Conservation (phyloP, 2,113 vertebrate genomes). For the Ellobius talpinus region DNA sequence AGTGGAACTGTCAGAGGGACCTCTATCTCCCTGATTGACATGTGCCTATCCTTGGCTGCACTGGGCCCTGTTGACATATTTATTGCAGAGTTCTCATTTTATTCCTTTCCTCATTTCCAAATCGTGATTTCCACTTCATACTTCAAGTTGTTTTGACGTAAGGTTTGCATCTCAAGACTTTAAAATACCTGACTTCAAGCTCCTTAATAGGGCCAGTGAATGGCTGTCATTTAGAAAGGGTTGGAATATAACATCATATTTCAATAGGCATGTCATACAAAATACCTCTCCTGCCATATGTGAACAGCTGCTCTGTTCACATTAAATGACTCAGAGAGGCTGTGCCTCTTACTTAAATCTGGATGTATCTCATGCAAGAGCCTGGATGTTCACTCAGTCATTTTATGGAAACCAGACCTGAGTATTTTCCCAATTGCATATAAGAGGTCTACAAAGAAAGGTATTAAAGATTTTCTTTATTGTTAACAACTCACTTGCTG, state of each 20-base stretch:
- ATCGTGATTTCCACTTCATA: constrained; percentile 53
- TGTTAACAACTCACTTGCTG: constrained; percentile 21
- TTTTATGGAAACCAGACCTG: neutral
- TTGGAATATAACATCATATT: constrained; percentile 55
- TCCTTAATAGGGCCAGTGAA: constrained; percentile 39
- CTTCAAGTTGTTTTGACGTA: constrained; percentile 68
- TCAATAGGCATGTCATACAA: constrained; percentile 57
- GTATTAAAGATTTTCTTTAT: neutral
- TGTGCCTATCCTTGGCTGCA: neutral
- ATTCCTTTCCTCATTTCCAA: constrained; percentile 48
- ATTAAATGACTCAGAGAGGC: constrained; percentile 57
- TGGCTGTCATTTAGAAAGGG: constrained; percentile 52
- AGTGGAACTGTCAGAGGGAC: neutral
- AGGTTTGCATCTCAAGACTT: constrained; percentile 57
- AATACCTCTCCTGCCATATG: neutral
- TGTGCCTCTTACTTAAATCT: constrained; percentile 48
- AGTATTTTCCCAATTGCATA: neutral
- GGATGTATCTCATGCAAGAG: neutral
- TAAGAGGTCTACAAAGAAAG: constrained; percentile 28
- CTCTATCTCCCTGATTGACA: neutral
- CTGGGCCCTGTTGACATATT: constrained; percentile 47
- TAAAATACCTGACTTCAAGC: constrained; percentile 24
- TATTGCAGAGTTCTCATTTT: constrained; percentile 62
- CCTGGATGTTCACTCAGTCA: constrained; percentile 18
- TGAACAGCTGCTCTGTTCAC: neutral